These are phyloP conservation scores for Chrysina gloriosa DNA, from an alignment of 2,888 invertebrate species.

Conservation along the genomic window DNA sequence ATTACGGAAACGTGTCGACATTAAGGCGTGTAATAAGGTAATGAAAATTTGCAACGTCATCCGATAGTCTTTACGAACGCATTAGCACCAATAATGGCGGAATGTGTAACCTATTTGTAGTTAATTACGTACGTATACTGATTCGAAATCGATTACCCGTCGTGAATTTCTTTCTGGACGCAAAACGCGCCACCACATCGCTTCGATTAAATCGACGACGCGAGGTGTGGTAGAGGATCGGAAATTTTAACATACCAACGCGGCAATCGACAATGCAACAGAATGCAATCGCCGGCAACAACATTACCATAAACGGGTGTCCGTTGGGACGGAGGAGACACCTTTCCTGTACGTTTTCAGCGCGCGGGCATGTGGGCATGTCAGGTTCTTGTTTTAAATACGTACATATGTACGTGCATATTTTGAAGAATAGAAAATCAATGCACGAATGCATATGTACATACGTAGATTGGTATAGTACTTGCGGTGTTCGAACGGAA, in stretches of 20 bases:
- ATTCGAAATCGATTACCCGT: too few species aligned
- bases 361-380: constrained; percentile 12
- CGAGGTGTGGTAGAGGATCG: constrained; percentile 29
- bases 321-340: constrained; percentile 3
- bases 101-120: too few species aligned
- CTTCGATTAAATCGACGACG: constrained; percentile 4
- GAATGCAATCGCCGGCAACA: constrained; percentile 17
- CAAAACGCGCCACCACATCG: background rate
- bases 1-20: too few species aligned
- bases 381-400: constrained; percentile 21
- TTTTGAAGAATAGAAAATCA: constrained; percentile 1
- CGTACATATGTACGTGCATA: too few species aligned
- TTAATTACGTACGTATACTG: too few species aligned
- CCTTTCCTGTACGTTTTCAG: background rate
- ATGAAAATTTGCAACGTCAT: too few species aligned
- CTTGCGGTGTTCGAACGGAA: background rate
- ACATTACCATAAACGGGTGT: constrained; percentile 34
- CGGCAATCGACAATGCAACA: constrained; percentile 23
- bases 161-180: background rate
- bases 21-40: too few species aligned
- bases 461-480: background rate
- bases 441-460: background rate
- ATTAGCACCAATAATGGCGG: too few species aligned
- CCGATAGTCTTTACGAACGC: too few species aligned
- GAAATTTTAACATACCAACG: constrained; percentile 28